Base-by-base conservation (phyloP, 2,797 vertebrate genomes). In the Acrocephalus scirpaceus region DNA sequence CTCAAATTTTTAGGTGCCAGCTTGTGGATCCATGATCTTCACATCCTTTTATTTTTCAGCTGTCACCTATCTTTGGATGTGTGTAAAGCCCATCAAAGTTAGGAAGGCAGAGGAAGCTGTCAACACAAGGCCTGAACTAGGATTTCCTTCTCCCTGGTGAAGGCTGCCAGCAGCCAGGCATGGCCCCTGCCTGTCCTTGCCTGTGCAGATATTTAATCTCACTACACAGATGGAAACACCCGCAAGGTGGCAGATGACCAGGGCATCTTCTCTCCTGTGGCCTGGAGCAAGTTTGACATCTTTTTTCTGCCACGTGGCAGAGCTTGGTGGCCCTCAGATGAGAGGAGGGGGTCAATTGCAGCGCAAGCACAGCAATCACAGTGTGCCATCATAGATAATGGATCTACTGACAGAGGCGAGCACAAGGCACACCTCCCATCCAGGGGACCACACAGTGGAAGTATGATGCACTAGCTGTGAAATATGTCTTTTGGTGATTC, bases 401-500 rank as follows among this genome's bases (percentile, higher is more conserved):
- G 34, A 40, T 16, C 27, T 77, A 10, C 42, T 57, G 76, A 70
- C 0, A 10, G 58, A 82, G n/a, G 29, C 30, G 87, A 48, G 36
- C 48, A 56, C 40, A 30, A 64, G 57, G 30, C 51, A 77, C 58
- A 72, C 29, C 70, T 91, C 60, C 56, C 26, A 45, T 32, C 36
- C 64, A 21, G 67, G n/a, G n/a, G 40, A 76, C 77, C 19, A 25
- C 48, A 60, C 21, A 23, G 38, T 30, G 36, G 16, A 92, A 92
- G 34, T 36, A 56, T 58, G 90, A 90, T 76, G n/a, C 45, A 64
- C 47, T 88, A 78, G 75, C 69, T 44, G 53, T 79, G 83, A 88
- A 90, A 88, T 88, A 84, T 71, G 60, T 32, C 45, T 92, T 83
- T 79, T 81, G 71, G 48, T 92, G 91, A 95, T 65, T 94, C 95